A percentile compares a stretch with the other conserved stretches of the same genome.
phyloP scores from a whole-genome alignment of 1,140 invertebrate genomes.

The Riptortus pedestris region DNA sequence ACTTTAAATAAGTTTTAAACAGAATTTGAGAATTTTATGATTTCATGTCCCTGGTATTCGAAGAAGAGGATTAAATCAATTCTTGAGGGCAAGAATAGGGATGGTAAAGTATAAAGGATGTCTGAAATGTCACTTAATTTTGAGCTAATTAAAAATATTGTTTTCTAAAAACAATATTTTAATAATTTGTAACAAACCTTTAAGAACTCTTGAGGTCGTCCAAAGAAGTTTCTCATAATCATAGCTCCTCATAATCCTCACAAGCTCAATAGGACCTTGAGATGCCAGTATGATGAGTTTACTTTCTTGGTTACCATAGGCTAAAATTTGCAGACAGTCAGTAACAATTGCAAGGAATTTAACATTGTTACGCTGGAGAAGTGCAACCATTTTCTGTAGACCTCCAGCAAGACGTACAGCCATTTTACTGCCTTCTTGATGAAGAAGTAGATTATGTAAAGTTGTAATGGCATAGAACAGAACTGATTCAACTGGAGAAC shows the following conservation, averaged over 20 bases:
- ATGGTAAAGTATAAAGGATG: too few relatives aligned
- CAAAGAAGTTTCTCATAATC: constrained; percentile 97
- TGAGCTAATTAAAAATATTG: too few relatives aligned
- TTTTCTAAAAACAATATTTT: too few relatives aligned
- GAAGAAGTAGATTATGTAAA: constrained; percentile 89
- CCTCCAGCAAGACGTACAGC: constrained; percentile 92
- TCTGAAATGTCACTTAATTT: too few relatives aligned
- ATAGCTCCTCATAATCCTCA: constrained; percentile 92
- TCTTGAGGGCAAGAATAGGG: too few relatives aligned
- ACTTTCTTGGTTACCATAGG: constrained; percentile 97
- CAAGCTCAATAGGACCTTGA: constrained; percentile 90
- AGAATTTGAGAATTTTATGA: too few relatives aligned
- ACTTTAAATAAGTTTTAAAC: too few relatives aligned
- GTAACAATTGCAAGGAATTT: constrained; percentile 98
- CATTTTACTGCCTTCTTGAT: constrained; percentile 97
- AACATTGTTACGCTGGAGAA: constrained; percentile 90
- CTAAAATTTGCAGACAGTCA: constrained; percentile 95
- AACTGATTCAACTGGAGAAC: constrained; percentile 91
- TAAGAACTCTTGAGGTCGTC: constrained; percentile 94
- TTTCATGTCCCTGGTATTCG: too few relatives aligned
- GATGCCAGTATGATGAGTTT: constrained; percentile 95
- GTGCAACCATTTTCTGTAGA: constrained; percentile 94
- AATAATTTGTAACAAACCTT: too few relatives aligned
- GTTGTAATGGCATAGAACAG: constrained; percentile 98
- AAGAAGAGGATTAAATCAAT: too few relatives aligned